Percentiles rank a stretch among this genome's conserved stretches.
phyloP scores from a whole-genome alignment of 2,888 invertebrate species.

The Dioctria linearis region DNA sequence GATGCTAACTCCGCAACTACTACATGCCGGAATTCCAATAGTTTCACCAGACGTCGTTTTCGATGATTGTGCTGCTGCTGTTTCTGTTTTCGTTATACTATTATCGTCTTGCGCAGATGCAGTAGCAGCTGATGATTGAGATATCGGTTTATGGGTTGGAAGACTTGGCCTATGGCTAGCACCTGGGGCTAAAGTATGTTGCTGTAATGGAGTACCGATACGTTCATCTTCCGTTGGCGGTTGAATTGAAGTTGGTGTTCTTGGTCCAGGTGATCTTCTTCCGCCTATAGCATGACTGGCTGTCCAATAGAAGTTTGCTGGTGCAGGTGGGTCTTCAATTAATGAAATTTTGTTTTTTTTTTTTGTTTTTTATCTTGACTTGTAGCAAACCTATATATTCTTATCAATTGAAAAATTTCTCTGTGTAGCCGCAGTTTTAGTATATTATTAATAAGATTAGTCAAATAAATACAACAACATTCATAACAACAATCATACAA shows the following conservation, averaged over 20 bases:
- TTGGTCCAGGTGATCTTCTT: slow-evolving; percentile 74
- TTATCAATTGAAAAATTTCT: neutral
- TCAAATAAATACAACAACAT: neutral
- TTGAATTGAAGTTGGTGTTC: slow-evolving; percentile 65
- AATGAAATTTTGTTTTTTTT: neutral
- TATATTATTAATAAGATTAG: neutral
- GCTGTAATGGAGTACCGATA: slow-evolving; percentile 73
- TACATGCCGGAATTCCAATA: slow-evolving; percentile 64
- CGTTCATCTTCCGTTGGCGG: slow-evolving; percentile 66
- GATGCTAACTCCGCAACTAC: slow-evolving; percentile 70
- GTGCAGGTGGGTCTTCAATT: slow-evolving; percentile 66
- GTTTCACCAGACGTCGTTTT: slow-evolving; percentile 16
- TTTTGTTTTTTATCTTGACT: neutral
- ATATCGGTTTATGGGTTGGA: slow-evolving; percentile 64
- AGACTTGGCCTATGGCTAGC: slow-evolving; percentile 73
- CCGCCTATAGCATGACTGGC: slow-evolving; percentile 84
- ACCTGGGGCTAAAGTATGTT: slow-evolving; percentile 74
- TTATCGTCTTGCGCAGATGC: slow-evolving; percentile 54
- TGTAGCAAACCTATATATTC: neutral
- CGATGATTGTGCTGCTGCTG: slow-evolving; percentile 11
- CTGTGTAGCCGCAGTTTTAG: neutral
- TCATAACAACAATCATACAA: slow-evolving; percentile 5
- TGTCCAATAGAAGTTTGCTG: slow-evolving; percentile 78
- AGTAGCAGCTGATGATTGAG: slow-evolving; percentile 64
- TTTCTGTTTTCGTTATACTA: slow-evolving; percentile 5